Base-by-base conservation (phyloP, 2,888 invertebrate species). In the Nycteola revayana region DNA sequence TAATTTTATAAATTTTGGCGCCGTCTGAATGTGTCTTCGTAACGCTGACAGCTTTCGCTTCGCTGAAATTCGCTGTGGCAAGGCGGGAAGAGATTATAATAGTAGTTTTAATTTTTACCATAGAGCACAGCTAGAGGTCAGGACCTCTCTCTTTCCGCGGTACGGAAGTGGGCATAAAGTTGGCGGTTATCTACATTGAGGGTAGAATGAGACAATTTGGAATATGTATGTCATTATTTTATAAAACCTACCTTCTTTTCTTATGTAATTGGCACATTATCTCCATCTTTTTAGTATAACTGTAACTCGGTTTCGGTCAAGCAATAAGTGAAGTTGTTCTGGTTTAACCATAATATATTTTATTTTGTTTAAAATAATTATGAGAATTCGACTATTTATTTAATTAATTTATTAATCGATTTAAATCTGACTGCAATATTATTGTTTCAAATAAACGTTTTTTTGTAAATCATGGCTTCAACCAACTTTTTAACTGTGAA, bases 401-500 rank as follows among this genome's bases (percentile, higher is more conserved):
- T 67, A 57, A 66, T 60, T 63, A 51, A 62, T 60, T 66, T 42
- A 62, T 58, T 57, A 34, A 45, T 47, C 49, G 37, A 65, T 64
- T 56, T 49, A 57, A 59, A 55, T 59, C 14, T 68, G 71, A 72
- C 71, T 57, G 42, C 44, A 51, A 57, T 56, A 59, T 53, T 53
- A 39, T 36, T 42, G 37, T 39, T 30, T 37, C 40, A 52, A 56
- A 52, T 54, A 54, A 53, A 52, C 50, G 51, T 49, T 60, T 44
- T 55, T 52, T 50, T 30, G n/a, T 37, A 46, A 49, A 46, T 32
- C 14, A 70, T 84, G 84, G 75, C 82, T 45, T 75, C 82, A 18
- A 63, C 60, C 26, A 81, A 80, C 53, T 82, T 71, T 70, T 75
- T 84, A 78, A 68, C 74, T 27, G 76, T 83, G 36, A 89, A 89